A percentile compares a stretch with the other conserved stretches of the same genome.
Evolutionary conservation across 2,797 vertebrate species (phyloP).

Genomic region (Darevskia nairensis): DNA sequence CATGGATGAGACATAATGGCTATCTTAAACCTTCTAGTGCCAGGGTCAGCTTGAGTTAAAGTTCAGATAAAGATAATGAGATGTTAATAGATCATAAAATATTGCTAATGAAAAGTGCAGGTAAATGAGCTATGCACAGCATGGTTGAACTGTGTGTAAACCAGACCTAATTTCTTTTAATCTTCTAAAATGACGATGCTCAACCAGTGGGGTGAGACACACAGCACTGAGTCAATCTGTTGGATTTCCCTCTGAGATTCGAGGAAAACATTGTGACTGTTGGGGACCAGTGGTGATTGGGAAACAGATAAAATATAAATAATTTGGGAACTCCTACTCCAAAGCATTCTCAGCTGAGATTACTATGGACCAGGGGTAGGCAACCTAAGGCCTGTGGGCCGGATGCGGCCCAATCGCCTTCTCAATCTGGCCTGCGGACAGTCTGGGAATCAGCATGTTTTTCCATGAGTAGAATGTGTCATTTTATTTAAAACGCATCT

Average conservation of each 20-base stretch:
- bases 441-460: too few relatives aligned
- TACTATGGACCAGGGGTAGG: too few relatives aligned
- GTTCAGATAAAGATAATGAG: slow-evolving; percentile 23
- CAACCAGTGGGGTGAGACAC: neutral
- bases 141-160: neutral
- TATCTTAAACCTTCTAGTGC: slow-evolving; percentile 5
- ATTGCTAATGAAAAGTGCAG: neutral
- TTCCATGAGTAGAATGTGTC: too few relatives aligned
- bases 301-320: neutral
- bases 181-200: neutral
- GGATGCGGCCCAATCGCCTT: too few relatives aligned
- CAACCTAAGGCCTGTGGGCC: too few relatives aligned
- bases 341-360: neutral
- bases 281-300: neutral
- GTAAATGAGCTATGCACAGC: slow-evolving; percentile 32
- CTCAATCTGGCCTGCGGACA: too few relatives aligned
- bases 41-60: slow-evolving; percentile 5
- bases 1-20: neutral
- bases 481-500: too few relatives aligned
- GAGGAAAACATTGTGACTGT: neutral
- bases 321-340: neutral
- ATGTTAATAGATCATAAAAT: neutral
- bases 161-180: slow-evolving; percentile 1
- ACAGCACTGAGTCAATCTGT: neutral
- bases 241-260: neutral